These are phyloP conservation scores for Zosterops japonicus DNA, from an alignment of 2,113 vertebrate species.

Conservation along the genomic window DNA sequence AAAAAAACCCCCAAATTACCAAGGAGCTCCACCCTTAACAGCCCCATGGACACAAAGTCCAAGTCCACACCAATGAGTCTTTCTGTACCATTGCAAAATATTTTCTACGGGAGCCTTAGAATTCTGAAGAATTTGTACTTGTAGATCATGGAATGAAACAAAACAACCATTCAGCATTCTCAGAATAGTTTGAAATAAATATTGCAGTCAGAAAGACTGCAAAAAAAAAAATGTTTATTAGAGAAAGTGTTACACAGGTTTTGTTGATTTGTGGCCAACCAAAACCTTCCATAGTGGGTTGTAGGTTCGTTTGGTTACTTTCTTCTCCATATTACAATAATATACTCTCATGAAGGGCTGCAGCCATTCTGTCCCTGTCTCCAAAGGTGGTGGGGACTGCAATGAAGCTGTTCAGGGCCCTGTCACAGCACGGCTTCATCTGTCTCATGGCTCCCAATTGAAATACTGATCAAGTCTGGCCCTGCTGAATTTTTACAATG, in stretches of 20 bases:
- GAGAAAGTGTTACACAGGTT: background rate
- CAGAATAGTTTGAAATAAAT: background rate
- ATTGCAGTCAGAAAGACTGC: background rate
- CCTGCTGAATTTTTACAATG: background rate
- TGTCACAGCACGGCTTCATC: background rate
- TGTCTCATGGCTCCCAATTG: background rate
- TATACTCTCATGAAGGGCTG: background rate
- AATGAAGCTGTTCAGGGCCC: background rate
- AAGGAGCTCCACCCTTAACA: background rate
- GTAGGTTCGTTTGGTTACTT: background rate
- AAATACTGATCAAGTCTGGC: conserved; percentile 2
- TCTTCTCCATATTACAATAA: background rate
- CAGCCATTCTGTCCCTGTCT: background rate
- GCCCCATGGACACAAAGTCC: background rate
- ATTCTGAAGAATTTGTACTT: background rate
- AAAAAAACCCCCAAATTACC: background rate
- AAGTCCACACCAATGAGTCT: background rate
- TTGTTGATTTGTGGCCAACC: background rate
- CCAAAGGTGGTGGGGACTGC: background rate
- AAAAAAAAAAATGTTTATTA: background rate
- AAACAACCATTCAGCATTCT: background rate
- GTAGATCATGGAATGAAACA: background rate
- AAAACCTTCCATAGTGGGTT: background rate
- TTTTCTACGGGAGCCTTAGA: background rate
- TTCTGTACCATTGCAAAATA: background rate